phyloP scores from a whole-genome alignment of 2,888 invertebrate genomes.

The Hirtodrosophila trivittata region DNA sequence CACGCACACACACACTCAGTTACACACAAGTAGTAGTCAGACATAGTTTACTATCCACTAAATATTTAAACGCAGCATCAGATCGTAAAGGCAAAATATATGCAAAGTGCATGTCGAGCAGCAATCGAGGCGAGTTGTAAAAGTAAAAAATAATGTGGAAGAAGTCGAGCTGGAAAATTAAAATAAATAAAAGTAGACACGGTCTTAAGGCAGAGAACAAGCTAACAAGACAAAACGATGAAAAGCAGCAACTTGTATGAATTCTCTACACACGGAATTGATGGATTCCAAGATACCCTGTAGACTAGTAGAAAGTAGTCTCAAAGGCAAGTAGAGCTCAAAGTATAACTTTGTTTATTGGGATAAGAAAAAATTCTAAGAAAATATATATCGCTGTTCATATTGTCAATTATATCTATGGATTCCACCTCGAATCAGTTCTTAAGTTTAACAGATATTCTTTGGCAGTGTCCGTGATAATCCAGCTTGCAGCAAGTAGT shows the following conservation, averaged over 20 bases:
- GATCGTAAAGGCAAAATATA: conserved; percentile 76
- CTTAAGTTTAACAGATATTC: too few species aligned
- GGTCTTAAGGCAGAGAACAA: conserved; percentile 18
- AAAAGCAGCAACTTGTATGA: background rate
- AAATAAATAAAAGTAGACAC: conserved; percentile 71
- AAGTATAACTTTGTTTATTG: too few species aligned
- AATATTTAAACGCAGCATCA: conserved; percentile 74
- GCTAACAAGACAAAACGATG: conserved; percentile 20
- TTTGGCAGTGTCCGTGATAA: too few species aligned
- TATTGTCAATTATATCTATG: too few species aligned
- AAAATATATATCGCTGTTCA: too few species aligned
- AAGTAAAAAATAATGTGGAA: conserved; percentile 28
- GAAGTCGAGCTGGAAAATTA: conserved; percentile 50
- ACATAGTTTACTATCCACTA: conserved; percentile 77
- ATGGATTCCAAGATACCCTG: conserved; percentile 17
- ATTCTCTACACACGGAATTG: too few species aligned
- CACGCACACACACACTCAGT: background rate
- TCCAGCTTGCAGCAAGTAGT: too few species aligned
- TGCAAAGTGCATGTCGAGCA: conserved; percentile 79
- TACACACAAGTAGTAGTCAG: conserved; percentile 22
- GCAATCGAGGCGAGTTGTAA: conserved; percentile 73
- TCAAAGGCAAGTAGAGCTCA: background rate
- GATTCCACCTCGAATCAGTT: too few species aligned
- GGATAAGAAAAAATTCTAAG: too few species aligned
- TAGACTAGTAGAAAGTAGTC: too few species aligned